phyloP scores from a whole-genome alignment of 2,113 vertebrate genomes.

The Meleagris gallopavo region DNA sequence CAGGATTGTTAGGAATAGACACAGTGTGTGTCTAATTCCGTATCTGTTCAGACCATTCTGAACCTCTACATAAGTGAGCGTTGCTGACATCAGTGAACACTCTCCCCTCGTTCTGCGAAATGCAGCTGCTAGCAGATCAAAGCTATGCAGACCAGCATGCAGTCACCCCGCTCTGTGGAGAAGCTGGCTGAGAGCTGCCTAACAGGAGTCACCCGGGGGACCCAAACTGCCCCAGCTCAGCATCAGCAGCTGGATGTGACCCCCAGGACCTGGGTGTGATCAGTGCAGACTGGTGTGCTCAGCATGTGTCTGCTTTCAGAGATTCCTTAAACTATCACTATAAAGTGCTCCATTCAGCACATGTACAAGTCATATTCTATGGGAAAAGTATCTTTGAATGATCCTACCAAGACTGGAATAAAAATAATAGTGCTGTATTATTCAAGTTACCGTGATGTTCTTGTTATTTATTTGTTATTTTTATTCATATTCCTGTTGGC shows the following conservation, averaged over 20 bases:
- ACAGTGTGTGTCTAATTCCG: background rate
- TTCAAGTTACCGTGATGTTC: background rate
- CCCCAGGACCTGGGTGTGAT: background rate
- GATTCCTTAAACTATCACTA: background rate
- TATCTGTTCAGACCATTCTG: background rate
- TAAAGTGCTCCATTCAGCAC: background rate
- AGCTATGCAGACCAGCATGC: rapidly evolving
- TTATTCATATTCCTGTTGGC: background rate
- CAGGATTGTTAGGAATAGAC: background rate
- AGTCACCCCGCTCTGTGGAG: rapidly evolving
- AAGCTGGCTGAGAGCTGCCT: background rate
- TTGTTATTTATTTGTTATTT: background rate
- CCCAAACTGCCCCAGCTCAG: background rate
- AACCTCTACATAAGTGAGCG: rapidly evolving
- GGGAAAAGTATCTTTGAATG: background rate
- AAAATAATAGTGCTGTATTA: background rate
- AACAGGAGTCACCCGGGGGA: background rate
- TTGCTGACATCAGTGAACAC: rapidly evolving
- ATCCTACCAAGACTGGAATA: background rate
- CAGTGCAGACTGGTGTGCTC: background rate
- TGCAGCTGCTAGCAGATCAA: background rate
- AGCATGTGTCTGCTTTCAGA: background rate
- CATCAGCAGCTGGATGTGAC: background rate
- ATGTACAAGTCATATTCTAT: background rate
- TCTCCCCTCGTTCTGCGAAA: background rate